Evolutionary conservation across 2,888 invertebrate genomes (phyloP).

Genomic region (Lochmaea capreae): DNA sequence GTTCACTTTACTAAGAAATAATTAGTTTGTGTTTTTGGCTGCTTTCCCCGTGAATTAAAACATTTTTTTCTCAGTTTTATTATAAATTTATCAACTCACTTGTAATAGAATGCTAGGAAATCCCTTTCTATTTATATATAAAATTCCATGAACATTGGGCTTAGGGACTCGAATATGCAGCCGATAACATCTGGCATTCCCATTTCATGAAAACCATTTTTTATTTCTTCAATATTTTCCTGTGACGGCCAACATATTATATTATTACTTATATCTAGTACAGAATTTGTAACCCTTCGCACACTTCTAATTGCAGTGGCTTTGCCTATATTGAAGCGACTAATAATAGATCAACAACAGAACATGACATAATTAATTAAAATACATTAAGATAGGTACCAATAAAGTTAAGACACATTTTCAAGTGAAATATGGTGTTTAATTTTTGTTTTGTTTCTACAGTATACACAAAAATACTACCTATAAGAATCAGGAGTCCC

Average conservation of each 20-base stretch:
- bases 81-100: conserved; percentile 16
- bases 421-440: conserved; percentile 11
- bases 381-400: conserved; percentile 16
- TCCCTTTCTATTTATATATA: conserved; percentile 22
- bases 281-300: conserved; percentile 32
- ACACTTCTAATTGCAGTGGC: conserved; percentile 34
- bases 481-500: conserved; percentile 23
- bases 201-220: conserved; percentile 12
- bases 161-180: conserved; percentile 29
- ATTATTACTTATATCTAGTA: conserved; percentile 17
- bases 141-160: conserved; percentile 24
- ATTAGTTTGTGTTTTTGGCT: no score
- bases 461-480: no score
- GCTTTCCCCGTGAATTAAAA: no score
- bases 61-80: background rate
- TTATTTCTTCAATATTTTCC: conserved; percentile 1
- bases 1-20: no score
- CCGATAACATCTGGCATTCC: conserved; percentile 34
- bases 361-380: conserved; percentile 17
- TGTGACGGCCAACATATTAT: conserved; percentile 29
- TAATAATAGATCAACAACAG: conserved; percentile 22
- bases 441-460: background rate
- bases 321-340: conserved; percentile 35
- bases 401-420: conserved; percentile 19
- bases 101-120: conserved; percentile 30